Base-by-base conservation (phyloP, 2,113 vertebrate genomes). In the Pitta sordida region DNA sequence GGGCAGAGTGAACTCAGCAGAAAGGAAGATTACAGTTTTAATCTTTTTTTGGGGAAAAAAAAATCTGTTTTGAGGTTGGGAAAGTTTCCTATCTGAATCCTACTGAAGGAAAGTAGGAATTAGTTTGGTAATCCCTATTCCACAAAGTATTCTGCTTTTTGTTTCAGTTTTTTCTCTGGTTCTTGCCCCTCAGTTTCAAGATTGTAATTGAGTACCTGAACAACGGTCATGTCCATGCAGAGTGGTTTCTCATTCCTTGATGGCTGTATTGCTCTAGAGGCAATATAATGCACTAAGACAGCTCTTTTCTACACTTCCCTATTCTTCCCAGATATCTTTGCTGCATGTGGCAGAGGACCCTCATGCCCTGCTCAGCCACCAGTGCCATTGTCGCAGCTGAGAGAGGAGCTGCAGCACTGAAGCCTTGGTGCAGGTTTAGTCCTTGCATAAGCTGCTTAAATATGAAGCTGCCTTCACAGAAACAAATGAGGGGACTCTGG, bases 281-380 rank as follows among this genome's bases (percentile, higher is more conserved):
- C 46, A 37, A 48, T 8, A 26, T 2, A 44, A 27, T 6, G 10
- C 43, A 16, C 37, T 15, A 15, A n/a, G 19, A 14, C 41, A 46
- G 22, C 53, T 30, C n/a, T n/a, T n/a, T n/a, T n/a, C n/a, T n/a
- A n/a, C n/a, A n/a, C n/a, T n/a, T 26, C 65, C 34, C 48, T 27
- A 3, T 0, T 0, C 41, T 51, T 70, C 21, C 22, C 0, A 0
- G 19, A 27, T 22, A 55, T 32, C 58, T 82, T 14, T 32, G 20
- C 17, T 67, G 48, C 41, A 18, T 6, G 2, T 24, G 34, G 27
- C 46, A 76, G 13, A 60, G 7, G 39, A 5, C 26, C 18, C 34
- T 59, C 68, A 41, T 1, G 14, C 24, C 7, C 24, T 24, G 27
- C 49, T 48, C 49, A 43, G 7, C 24, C 22, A 24, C 23, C 52